Base-by-base conservation (phyloP, 1,140 invertebrate species). In the Berghia stephanieae region DNA sequence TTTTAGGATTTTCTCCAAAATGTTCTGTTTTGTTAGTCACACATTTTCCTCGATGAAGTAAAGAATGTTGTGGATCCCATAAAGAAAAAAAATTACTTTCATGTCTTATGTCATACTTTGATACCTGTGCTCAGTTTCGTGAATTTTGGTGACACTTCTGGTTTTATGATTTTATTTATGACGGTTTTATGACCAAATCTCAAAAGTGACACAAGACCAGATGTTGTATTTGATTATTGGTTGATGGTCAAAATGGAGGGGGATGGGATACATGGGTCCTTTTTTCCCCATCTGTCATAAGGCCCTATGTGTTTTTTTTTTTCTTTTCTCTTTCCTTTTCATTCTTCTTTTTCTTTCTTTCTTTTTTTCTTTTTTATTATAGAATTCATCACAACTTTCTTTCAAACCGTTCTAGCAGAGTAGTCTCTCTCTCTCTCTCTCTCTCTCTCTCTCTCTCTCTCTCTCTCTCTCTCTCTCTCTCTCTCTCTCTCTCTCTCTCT, bases 111-210 rank as follows among this genome's bases (percentile, higher is more conserved):
- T n/a, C n/a, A n/a, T n/a, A n/a, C n/a, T n/a, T n/a, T n/a, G n/a
- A n/a, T n/a, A n/a, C n/a, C n/a, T n/a, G n/a, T n/a, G n/a, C n/a
- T n/a, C n/a, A n/a, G n/a, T n/a, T n/a, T n/a, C n/a, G n/a, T n/a
- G n/a, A n/a, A n/a, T n/a, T n/a, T n/a, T n/a, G n/a, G n/a, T n/a
- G n/a, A n/a, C n/a, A n/a, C n/a, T n/a, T n/a, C n/a, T n/a, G n/a
- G n/a, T n/a, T n/a, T n/a, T 79, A 82, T 81, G 79, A 78, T 75
- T 81, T 79, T 79, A 78, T 81, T 81, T 80, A 78, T 82, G 24
- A 2, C 60, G 10, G 10, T 27, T 66, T 27, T 66, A 16, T 27
- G 18, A 16, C 60, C 27, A 21, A 10, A 13, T 66, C 66, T 68
- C n/a, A 24, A 16, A 16, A 10, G 10, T 31, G 21, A 21, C 36